Base-by-base conservation (phyloP, 2,113 vertebrate species). In the Oenanthe oenanthe region DNA sequence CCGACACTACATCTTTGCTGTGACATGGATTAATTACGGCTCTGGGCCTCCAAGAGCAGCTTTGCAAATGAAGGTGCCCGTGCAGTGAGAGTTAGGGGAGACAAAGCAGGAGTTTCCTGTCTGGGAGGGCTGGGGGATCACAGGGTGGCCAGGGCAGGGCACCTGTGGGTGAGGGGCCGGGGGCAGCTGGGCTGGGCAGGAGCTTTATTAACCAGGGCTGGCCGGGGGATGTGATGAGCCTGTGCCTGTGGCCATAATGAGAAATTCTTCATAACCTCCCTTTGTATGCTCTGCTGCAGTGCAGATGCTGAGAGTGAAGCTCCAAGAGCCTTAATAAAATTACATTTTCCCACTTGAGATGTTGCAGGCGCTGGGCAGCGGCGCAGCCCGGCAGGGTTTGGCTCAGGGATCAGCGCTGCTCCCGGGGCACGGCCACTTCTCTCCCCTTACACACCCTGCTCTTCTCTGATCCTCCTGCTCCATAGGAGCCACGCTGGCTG, bases 21-120 rank as follows among this genome's bases (percentile, higher is more conserved):
- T 95, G 97, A 96, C 96, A 75, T 38, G 95, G 97, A 97, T 97
- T 97, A 98, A 98, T 98, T 97, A 89, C 85, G 91, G 94, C 87
- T 60, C 88, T 89, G 95, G 92, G 85, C 94, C 94, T 95, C 92
- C 89, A 93, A 22, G n/a, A 95, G 92, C 78, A 54, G 92, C 77
- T 85, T 90, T 87, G 72, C 94, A 88, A 79, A 57, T 11, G 58
- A 91, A 95, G 92, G 77, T 88, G 63, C 45, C 70, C 38, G 38
- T 73, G 91, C 95, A 92, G 75, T 90, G 51, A 50, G 91, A 92
- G 73, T 90, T 84, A 89, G 91, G 91, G 89, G 62, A 85, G 77
- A 75, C 60, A 31, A 92, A 94, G 81, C 65, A 47, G 79, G 86
- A 70, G 83, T 57, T 95, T 68, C 47, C 51, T 6, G 5, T 45